A percentile compares a stretch with the other conserved stretches of the same genome.
phyloP scores from a whole-genome alignment of 37 sponge, comb jelly and placozoan species.

The Chondrilla cf. caribensis region DNA sequence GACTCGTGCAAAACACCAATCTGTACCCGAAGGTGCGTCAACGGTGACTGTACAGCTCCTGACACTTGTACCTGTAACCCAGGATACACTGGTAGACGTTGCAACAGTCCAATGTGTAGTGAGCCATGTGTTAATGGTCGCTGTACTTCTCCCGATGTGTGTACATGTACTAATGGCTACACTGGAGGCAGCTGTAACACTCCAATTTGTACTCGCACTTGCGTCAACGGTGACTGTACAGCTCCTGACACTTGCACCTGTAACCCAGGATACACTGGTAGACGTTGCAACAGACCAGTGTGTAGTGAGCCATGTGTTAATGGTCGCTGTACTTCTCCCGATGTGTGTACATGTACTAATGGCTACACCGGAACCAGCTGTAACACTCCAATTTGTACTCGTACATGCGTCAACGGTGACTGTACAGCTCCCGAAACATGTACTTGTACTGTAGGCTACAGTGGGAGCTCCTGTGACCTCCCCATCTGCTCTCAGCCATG shows the following conservation, averaged over 20 bases:
- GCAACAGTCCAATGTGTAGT: neutral
- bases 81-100: neutral
- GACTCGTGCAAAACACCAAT: neutral
- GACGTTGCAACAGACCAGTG: neutral
- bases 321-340: neutral
- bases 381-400: neutral
- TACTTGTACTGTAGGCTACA: neutral
- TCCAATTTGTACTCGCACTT: neutral
- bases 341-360: neutral
- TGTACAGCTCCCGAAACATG: neutral
- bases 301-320: neutral
- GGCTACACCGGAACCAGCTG: neutral
- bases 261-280: neutral
- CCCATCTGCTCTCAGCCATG: slow-evolving; percentile 2
- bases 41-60: neutral
- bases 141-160: neutral
- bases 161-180: neutral
- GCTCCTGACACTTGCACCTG: slow-evolving; percentile 6
- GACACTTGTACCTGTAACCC: neutral
- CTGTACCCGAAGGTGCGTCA: neutral
- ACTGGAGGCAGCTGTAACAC: neutral
- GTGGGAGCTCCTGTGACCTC: neutral
- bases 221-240: slow-evolving; percentile 1
- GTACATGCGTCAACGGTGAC: slow-evolving; percentile 7
- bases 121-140: slow-evolving; percentile 10